Evolutionary conservation across 2,888 invertebrate species (phyloP), one percentile per base, ranked within the genome.

Genomic region (Chloroclysta siterata): DNA sequence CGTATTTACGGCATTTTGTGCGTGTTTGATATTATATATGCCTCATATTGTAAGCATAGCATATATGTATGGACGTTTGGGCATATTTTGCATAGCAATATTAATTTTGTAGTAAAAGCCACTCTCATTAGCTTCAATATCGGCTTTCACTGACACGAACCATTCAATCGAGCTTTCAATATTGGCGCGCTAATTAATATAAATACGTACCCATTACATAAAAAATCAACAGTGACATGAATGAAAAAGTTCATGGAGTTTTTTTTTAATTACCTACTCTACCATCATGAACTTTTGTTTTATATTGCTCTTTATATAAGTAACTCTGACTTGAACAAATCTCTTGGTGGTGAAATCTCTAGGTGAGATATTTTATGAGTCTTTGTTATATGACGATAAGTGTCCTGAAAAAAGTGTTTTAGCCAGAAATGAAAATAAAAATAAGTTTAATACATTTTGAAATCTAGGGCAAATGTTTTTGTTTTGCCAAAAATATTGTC

Each of bases 321-420:
- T 64, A 64, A 4, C 52, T 50, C 36, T 65, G 64, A 53, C 64
- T 42, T 56, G 44, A 28, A n/a, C 13, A 13, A 51, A 52, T n/a
- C n/a, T n/a, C n/a, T 60, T 36, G 42, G 53, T 50, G 64, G 64
- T 60, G 52, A 64, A 48, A 36, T 47, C 53, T 42, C 48, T 50
- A 17, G n/a, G 33, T 44, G 14, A n/a, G 44, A 53, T 44, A 53
- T 56, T 53, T 50, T n/a, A n/a, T n/a, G n/a, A n/a, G n/a, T n/a
- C n/a, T n/a, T n/a, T n/a, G n/a, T n/a, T n/a, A n/a, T n/a, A n/a
- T n/a, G n/a, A n/a, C n/a, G n/a, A n/a, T n/a, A n/a, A n/a, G n/a
- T n/a, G n/a, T n/a, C n/a, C n/a, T n/a, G n/a, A n/a, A n/a, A n/a
- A n/a, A n/a, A n/a, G n/a, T n/a, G n/a, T n/a, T n/a, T n/a, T n/a